A percentile compares a stretch with the other conserved stretches of the same genome.
Conservation (phyloP, 2,113 vertebrate species). For the Megaptera novaeangliae region DNA sequence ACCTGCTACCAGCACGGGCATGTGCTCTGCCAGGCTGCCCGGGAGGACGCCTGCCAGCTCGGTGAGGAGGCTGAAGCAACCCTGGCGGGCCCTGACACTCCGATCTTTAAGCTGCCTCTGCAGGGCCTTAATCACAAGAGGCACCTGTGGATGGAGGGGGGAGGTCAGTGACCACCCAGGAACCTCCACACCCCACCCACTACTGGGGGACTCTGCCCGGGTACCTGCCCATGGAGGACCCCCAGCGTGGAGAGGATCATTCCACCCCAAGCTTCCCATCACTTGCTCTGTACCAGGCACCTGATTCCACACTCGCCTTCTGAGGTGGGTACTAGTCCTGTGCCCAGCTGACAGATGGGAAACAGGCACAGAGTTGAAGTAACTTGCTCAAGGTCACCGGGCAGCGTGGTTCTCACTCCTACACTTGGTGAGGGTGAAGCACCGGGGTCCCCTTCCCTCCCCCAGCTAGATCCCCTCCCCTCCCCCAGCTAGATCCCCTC, state of each 20-base stretch:
- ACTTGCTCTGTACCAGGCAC: background rate
- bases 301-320: background rate
- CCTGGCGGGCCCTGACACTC: constrained; percentile 89
- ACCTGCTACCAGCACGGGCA: constrained; percentile 91
- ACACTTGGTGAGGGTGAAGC: too few species aligned
- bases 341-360: background rate
- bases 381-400: background rate
- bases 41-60: constrained; percentile 89
- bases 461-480: background rate
- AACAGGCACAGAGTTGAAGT: background rate
- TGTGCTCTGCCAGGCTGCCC: constrained; percentile 88
- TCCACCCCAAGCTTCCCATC: background rate
- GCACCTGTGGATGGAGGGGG: constrained; percentile 81
- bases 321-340: background rate
- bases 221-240: background rate
- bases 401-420: background rate
- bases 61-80: constrained; percentile 90
- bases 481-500: background rate
- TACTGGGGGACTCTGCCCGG: background rate
- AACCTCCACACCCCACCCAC: background rate
- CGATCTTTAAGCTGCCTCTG: constrained; percentile 93
- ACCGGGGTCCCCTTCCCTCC: background rate
- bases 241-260: accelerated
- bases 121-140: constrained; percentile 89
- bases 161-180: background rate